Base-by-base conservation (phyloP, 2,113 vertebrate genomes). In the Chionomys nivalis region DNA sequence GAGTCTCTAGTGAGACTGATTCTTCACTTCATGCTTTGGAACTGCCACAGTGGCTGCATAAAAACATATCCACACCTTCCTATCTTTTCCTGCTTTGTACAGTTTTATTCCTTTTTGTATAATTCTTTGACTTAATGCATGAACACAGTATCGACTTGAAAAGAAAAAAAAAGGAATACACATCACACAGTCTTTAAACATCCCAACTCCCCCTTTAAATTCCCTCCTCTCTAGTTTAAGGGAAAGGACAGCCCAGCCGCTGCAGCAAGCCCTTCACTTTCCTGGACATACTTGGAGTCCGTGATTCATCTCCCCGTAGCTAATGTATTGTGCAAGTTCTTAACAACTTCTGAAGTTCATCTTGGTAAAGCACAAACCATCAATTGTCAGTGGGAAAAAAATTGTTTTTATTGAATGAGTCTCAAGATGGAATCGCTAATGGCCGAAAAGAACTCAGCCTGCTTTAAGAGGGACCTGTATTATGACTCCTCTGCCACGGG, bases 391-490 rank as follows among this genome's bases (percentile, higher is more conserved):
- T 88, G n/a, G 47, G 88, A 73, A 86, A 79, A 58, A 82, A 77
- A 81, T 65, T 63, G 26, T 97, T 89, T 91, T 91, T 88, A 76
- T 79, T 90, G 65, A 95, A 87, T 47, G 76, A 76, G 49, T 92
- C 87, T 96, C 68, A 91, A 92, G 72, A n/a, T 89, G 58, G 87
- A 94, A 88, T 89, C 70, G 5, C 23, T 95, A 96, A 96, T 95
- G 91, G 26, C 68, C 66, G 0, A 72, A 72, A 95, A 94, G 58
- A 95, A 89, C 83, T 95, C 52, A 49, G 44, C 42, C 16, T 88
- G n/a, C 78, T 93, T 81, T 91, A 81, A 93, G 70, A 94, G 58
- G 26, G 21, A 66, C 58, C 23, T 23, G 26, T 87, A 36, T 92
- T 95, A 47, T n/a, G 78, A 78, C 77, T 91, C 65, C 77, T 94